Evolutionary conservation across 1,140 invertebrate genomes (phyloP), one percentile per base, ranked within the genome.

Genomic region (Panulirus ornatus): DNA sequence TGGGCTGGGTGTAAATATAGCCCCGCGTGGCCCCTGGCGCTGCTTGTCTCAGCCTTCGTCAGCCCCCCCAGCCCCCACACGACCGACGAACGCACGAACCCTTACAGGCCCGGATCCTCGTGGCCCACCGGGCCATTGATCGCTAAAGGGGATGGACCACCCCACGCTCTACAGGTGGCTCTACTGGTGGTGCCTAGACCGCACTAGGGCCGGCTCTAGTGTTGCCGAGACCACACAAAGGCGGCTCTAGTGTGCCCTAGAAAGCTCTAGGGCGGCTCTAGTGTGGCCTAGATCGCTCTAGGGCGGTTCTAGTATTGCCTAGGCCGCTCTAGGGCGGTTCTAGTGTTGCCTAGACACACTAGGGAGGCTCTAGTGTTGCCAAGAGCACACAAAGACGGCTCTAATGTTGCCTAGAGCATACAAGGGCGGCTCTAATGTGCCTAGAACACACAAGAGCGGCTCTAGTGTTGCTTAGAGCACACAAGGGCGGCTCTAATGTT

Each of bases 121-220:
- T 66, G 58, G 58, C 16, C 58, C 58, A 66, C 58, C 58, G 9
- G 58, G 30, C n/a, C 58, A 66, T 66, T 30, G 58, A 66, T 66
- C 58, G 58, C 58, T 66, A 66, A 66, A 66, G 58, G 58, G 58
- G 58, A 66, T 66, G 58, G 58, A 8, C 16, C n/a, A 30, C 58
- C 58, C 44, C 58, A 27, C 58, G 44, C 44, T 27, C 58, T 66
- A 66, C 58, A 66, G 58, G 58, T 66, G 58, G 58, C 58, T 30
- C 58, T 66, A 30, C n/a, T n/a, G 58, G 5, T 66, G n/a, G n/a
- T 30, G 22, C n/a, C 27, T 27, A 1, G 58, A 8, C 58, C 58
- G 27, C 58, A 66, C 58, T 30, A n/a, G 30, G n/a, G 58, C n/a
- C 30, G 58, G 58, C 58, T 30, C 58, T 63, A 27, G 58, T 8